These are phyloP conservation scores for Brachyalestes nurse DNA, from an alignment of 2,797 vertebrate species.

Conservation along the genomic window DNA sequence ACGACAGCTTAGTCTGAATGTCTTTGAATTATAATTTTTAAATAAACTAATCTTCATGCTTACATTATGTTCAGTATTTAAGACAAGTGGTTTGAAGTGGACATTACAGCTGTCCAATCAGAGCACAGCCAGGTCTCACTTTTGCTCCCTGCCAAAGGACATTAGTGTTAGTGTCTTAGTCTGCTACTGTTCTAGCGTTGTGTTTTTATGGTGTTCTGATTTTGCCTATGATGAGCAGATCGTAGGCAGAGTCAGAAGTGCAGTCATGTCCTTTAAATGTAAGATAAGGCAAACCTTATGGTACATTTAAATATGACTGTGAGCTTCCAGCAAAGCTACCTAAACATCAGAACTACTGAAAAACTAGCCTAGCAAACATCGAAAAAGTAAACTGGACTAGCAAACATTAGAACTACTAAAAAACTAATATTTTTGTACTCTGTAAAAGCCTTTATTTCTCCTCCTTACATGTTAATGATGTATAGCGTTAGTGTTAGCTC, in stretches of 20 bases:
- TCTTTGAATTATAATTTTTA: too few species aligned
- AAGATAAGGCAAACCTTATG: slow-evolving; percentile 80
- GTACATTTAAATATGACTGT: slow-evolving; percentile 80
- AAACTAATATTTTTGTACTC: too few species aligned
- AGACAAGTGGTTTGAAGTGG: background rate
- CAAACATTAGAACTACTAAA: too few species aligned
- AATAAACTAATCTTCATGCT: background rate
- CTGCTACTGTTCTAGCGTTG: slow-evolving; percentile 55
- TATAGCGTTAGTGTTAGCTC: background rate
- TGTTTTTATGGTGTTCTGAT: slow-evolving; percentile 74
- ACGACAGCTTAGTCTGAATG: too few species aligned
- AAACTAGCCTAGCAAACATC: background rate
- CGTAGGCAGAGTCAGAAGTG: slow-evolving; percentile 81
- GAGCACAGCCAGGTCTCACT: background rate
- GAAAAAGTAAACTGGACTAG: too few species aligned
- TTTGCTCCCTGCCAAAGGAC: background rate
- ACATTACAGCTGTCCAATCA: background rate
- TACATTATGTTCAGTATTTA: background rate
- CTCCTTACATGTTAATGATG: background rate
- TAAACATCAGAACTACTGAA: background rate
- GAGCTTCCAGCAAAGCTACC: background rate
- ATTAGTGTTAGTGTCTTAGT: background rate
- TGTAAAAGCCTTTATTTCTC: background rate
- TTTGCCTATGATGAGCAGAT: slow-evolving; percentile 79
- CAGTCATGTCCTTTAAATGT: slow-evolving; percentile 79